These are phyloP conservation scores for Acrocera orbiculus DNA, from an alignment of 2,888 invertebrate species.

Conservation along the genomic window DNA sequence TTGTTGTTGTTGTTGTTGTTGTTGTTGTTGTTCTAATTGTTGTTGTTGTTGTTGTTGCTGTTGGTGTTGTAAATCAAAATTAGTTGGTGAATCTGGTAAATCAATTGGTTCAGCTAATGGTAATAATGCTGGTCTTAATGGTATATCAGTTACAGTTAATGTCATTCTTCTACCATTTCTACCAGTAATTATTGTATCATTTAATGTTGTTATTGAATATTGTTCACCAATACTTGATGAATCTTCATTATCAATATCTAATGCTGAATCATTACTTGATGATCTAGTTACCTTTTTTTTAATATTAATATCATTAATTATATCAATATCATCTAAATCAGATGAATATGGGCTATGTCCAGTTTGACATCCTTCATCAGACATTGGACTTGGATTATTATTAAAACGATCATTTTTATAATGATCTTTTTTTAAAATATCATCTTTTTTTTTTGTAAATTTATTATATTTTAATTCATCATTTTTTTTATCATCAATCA, in stretches of 20 bases:
- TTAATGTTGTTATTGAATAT: conserved; percentile 2
- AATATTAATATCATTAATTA: conserved; percentile 13
- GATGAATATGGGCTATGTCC: conserved; percentile 27
- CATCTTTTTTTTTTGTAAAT: background rate
- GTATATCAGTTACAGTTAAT: conserved; percentile 29
- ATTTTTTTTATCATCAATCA: conserved; percentile 13
- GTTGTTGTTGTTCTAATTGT: too few species aligned
- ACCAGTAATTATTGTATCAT: conserved; percentile 6
- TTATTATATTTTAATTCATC: conserved; percentile 6
- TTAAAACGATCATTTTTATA: conserved; percentile 7
- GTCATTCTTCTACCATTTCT: conserved; percentile 23
- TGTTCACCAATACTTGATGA: conserved; percentile 5
- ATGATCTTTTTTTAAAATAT: background rate
- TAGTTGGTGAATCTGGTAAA: conserved; percentile 23
- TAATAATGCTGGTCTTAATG: conserved; percentile 25
- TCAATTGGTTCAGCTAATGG: conserved; percentile 29
- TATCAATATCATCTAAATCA: conserved; percentile 13
- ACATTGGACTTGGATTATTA: conserved; percentile 18
- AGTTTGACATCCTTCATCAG: conserved; percentile 27
- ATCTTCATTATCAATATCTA: conserved; percentile 26
- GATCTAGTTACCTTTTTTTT: conserved; percentile 27
- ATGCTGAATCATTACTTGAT: conserved; percentile 29
- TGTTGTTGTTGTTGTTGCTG: conserved; percentile 7
- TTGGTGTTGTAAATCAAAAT: conserved; percentile 4
- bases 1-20: too few species aligned